phyloP scores from a whole-genome alignment of 2,113 vertebrate genomes.

The Cebidichthys violaceus region DNA sequence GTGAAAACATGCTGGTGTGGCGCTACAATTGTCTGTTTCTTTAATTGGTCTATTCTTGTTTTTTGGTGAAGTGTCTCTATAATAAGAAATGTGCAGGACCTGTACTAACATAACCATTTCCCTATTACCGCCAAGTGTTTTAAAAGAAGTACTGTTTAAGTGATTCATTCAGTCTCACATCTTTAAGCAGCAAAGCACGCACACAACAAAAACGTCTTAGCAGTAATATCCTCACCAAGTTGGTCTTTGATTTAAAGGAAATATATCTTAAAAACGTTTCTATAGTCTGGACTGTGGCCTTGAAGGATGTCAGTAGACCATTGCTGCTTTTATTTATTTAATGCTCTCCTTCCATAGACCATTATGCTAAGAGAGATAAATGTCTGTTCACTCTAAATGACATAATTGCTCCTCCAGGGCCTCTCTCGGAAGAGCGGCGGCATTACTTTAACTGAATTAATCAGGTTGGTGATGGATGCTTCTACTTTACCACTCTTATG shows the following conservation, averaged over 20 bases:
- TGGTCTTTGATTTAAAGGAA: neutral
- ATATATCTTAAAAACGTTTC: neutral
- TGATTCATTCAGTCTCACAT: neutral
- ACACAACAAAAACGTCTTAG: neutral
- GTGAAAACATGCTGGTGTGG: neutral
- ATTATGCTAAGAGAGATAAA: slow-evolving; percentile 59
- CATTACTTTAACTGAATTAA: slow-evolving; percentile 62
- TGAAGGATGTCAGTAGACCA: neutral
- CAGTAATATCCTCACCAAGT: neutral
- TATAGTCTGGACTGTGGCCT: neutral
- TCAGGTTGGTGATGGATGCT: slow-evolving; percentile 53
- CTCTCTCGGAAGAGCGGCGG: slow-evolving; percentile 44
- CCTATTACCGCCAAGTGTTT: neutral
- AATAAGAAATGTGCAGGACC: neutral
- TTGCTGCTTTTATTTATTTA: neutral
- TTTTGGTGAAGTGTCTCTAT: slow-evolving; percentile 2
- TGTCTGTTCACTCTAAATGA: slow-evolving; percentile 49
- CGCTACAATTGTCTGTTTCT: neutral
- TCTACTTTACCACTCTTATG: slow-evolving; percentile 36
- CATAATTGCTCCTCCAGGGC: slow-evolving; percentile 61
- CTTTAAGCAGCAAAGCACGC: neutral
- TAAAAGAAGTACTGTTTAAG: neutral
- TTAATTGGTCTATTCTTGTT: slow-evolving; percentile 2
- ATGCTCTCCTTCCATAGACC: slow-evolving; percentile 25
- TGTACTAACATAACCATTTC: neutral